Percentiles rank a stretch among this genome's conserved stretches.
phyloP scores from a whole-genome alignment of 2,113 vertebrate species.

The Oncorhynchus gorbuscha region DNA sequence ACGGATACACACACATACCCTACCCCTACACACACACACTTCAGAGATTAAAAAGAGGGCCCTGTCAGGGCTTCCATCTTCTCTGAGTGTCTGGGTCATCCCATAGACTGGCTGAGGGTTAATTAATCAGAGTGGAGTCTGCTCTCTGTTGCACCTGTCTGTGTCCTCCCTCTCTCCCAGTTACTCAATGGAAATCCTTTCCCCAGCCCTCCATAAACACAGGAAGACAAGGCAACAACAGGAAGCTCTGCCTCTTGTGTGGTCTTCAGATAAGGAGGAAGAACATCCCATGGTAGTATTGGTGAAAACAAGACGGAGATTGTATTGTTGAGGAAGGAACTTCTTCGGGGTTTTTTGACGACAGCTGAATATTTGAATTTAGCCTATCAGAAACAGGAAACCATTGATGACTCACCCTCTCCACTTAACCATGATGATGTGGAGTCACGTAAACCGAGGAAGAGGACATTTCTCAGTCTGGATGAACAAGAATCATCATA shows the following conservation, averaged over 20 bases:
- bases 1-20: constrained; percentile 29
- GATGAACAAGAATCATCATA: no score
- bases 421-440: no score
- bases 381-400: background rate
- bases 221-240: constrained; percentile 53
- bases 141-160: constrained; percentile 66
- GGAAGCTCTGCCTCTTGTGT: constrained; percentile 51
- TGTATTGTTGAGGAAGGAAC: background rate
- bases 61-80: constrained; percentile 59
- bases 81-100: constrained; percentile 59
- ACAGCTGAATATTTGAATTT: background rate
- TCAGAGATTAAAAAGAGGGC: constrained; percentile 64
- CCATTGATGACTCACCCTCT: constrained; percentile 3
- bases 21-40: constrained; percentile 27
- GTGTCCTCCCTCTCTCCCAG: constrained; percentile 7
- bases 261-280: constrained; percentile 53
- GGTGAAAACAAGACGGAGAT: background rate
- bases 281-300: no score
- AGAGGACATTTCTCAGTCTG: no score
- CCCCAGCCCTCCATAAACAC: constrained; percentile 50
- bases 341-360: no score
- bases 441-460: no score
- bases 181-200: constrained; percentile 38
- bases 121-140: constrained; percentile 73
- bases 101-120: constrained; percentile 60